Conservation (phyloP, 1,140 invertebrate species). For the Trigoniulus corallinus region DNA sequence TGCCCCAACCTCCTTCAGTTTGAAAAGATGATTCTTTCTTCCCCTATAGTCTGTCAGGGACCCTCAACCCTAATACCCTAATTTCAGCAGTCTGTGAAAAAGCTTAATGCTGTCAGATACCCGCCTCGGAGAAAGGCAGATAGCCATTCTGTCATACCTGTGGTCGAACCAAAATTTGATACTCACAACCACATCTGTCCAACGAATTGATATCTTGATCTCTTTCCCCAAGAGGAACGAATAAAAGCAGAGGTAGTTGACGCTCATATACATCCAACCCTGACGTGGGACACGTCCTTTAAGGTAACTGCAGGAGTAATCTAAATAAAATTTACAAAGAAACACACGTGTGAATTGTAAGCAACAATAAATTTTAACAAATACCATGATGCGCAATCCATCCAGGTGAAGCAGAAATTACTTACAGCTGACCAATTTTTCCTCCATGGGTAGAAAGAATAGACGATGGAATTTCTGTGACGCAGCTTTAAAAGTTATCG, state of each 20-base stretch:
- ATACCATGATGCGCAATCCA: neutral
- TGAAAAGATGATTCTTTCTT: too few species aligned
- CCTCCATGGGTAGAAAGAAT: constrained; percentile 80
- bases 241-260: constrained; percentile 92
- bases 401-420: constrained; percentile 18
- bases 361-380: constrained; percentile 10
- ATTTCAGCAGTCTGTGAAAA: neutral
- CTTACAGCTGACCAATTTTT: constrained; percentile 94
- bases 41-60: too few species aligned
- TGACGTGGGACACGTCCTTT: constrained; percentile 79
- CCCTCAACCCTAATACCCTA: too few species aligned
- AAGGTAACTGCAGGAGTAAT: constrained; percentile 64
- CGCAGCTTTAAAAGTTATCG: constrained; percentile 54
- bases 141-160: too few species aligned
- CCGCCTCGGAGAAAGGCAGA: too few species aligned
- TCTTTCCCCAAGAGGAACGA: constrained; percentile 83
- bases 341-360: too few species aligned
- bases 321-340: constrained; percentile 18
- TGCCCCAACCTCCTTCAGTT: too few species aligned
- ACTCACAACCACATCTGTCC: constrained; percentile 37
- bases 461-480: constrained; percentile 71
- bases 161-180: constrained; percentile 13
- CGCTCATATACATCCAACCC: constrained; percentile 89
- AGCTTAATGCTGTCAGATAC: too few species aligned
- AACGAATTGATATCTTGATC: constrained; percentile 66